Percentiles rank a stretch among this genome's conserved stretches.
Conservation (phyloP, 92 coral and sea anemone species). For the Montipora capitata region DNA sequence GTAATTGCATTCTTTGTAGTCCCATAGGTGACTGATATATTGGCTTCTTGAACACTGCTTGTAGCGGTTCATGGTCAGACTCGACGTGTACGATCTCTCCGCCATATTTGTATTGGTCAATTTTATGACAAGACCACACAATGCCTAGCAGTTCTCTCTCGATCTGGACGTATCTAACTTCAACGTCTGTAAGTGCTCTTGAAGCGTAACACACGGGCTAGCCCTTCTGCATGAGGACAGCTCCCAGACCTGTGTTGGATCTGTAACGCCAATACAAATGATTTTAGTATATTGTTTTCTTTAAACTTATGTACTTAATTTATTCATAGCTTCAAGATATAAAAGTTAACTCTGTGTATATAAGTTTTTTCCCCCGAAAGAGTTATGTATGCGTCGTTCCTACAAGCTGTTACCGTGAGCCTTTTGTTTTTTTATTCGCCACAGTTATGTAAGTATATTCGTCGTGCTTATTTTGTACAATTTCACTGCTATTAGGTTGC, state of each 20-base stretch:
- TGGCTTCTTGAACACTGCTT: conserved; percentile 52
- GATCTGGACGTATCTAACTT: conserved; percentile 30
- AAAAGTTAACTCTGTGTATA: no score
- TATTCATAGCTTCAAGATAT: no score
- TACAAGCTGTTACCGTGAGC: no score
- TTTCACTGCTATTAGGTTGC: no score
- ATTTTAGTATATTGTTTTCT: no score
- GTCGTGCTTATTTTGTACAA: no score
- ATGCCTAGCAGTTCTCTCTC: conserved; percentile 56
- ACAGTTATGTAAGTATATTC: no score
- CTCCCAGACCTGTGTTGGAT: conserved; percentile 56
- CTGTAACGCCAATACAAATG: not conserved
- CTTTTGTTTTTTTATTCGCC: no score
- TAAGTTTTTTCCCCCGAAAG: no score
- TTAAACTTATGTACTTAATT: no score
- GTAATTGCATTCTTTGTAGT: conserved; percentile 31
- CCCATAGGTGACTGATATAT: conserved; percentile 55
- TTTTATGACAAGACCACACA: conserved; percentile 31
- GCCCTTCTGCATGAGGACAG: conserved; percentile 10
- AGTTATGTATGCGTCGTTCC: no score
- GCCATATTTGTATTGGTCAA: conserved; percentile 55
- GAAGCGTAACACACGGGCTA: conserved; percentile 51
- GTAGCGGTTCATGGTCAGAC: conserved; percentile 57
- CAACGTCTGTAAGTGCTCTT: conserved; percentile 48
- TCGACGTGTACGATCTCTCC: conserved; percentile 17